Evolutionary conservation across 2,888 invertebrate genomes (phyloP).

Genomic region (Plutella xylostella): DNA sequence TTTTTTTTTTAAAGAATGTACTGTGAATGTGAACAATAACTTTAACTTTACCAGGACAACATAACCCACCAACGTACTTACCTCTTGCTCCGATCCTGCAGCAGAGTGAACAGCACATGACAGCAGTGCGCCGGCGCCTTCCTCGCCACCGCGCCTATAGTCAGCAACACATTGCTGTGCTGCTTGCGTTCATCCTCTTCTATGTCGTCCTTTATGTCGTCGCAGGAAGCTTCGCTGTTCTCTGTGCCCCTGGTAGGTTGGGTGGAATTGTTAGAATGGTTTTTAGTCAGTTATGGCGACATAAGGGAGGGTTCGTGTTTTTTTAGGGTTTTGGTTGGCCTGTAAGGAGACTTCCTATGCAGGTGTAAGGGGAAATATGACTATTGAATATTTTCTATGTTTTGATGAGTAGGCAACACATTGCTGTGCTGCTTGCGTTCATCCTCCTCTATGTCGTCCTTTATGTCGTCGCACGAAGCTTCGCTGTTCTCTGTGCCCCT

Average conservation of each 20-base stretch:
- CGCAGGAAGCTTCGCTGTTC: slow-evolving; percentile 32
- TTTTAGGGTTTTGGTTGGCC: too few relatives aligned
- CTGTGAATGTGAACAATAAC: too few relatives aligned
- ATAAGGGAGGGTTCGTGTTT: too few relatives aligned
- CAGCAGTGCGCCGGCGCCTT: slow-evolving; percentile 74
- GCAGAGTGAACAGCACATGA: slow-evolving; percentile 73
- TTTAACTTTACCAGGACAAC: too few relatives aligned
- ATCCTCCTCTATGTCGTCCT: slow-evolving; percentile 53
- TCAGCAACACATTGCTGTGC: slow-evolving; percentile 76
- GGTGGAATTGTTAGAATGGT: too few relatives aligned
- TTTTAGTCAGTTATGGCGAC: too few relatives aligned
- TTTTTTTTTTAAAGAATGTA: too few relatives aligned
- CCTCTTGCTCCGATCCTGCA: slow-evolving; percentile 74
- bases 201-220: slow-evolving; percentile 50
- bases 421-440: slow-evolving; percentile 64
- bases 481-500: slow-evolving; percentile 43
- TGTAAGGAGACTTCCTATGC: too few relatives aligned
- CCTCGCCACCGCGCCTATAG: slow-evolving; percentile 76
- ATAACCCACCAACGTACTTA: too few relatives aligned
- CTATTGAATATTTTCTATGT: too few relatives aligned
- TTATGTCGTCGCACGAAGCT: slow-evolving; percentile 44
- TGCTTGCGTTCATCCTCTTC: slow-evolving; percentile 55
- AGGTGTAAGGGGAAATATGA: too few relatives aligned
- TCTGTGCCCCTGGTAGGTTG: slow-evolving; percentile 36
- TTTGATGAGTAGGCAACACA: slow-evolving; percentile 79